Base-by-base conservation (phyloP, 2,113 vertebrate species). In the Pantherophis guttatus region DNA sequence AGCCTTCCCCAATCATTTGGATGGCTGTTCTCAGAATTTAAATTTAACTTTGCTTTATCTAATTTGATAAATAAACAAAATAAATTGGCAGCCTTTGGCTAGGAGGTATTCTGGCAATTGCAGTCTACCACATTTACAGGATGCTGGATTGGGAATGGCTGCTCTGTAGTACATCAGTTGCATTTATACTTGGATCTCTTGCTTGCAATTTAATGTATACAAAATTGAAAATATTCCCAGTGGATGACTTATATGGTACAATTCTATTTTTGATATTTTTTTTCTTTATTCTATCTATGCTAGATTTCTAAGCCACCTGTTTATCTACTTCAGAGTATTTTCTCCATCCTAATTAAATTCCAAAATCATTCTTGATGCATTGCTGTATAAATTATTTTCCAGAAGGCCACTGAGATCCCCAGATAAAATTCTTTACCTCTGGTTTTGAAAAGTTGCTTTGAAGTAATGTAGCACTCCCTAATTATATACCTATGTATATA, bases 391-490 rank as follows among this genome's bases (percentile, higher is more conserved):
- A 0, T 4, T 90, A 26, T 90, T 92, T 91, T 92, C 90, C 87
- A 86, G 29, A 87, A 0, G 0, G 57, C 5, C 59, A 7, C 85
- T 58, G 90, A 95, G 2, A 53, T 57, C 93, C 5, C 54, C 50
- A 33, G 23, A 92, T 57, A 93, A 93, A 94, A 96, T 12, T 58
- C 91, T 90, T 95, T 87, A 91, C 52, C 89, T 50, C 54, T 33
- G 39, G 81, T 9, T 86, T 81, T 87, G n/a, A 86, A 93, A 95
- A 88, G 88, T 93, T 26, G 0, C 89, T 58, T 39, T n/a, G 33
- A 91, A 54, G 4, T 89, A 92, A 92, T 52, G 57, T 8, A 52
- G 70, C 0, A 4, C 87, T 33, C 29, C 12, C 65, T 70, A 70
- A 70, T 33, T 70, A 29, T n/a, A 70, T 2, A 70, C 65, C 12